Conservation (phyloP, 1,140 invertebrate species). For the Chlorops oryzae region DNA sequence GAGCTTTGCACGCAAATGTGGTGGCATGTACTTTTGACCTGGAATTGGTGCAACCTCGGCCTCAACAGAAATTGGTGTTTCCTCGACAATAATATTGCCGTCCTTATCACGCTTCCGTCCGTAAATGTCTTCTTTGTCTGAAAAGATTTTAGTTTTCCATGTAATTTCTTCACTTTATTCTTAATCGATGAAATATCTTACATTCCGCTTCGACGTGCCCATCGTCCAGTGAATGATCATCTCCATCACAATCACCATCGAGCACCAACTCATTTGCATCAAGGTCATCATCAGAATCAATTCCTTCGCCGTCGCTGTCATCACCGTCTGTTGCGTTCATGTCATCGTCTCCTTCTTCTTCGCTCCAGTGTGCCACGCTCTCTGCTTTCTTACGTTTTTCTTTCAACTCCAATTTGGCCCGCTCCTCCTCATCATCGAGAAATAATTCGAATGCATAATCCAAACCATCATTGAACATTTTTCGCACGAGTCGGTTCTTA, state of each 20-base stretch:
- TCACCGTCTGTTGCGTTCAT: conserved; percentile 49
- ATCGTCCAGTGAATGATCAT: conserved; percentile 16
- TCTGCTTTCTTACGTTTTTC: conserved; percentile 27
- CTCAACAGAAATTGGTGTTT: conserved; percentile 2
- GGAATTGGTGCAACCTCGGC: conserved; percentile 2
- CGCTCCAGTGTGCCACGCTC: conserved; percentile 33
- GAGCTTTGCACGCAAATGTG: conserved; percentile 59
- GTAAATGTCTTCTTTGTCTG: conserved; percentile 88
- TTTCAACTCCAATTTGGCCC: conserved; percentile 34
- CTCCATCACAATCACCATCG: conserved; percentile 22
- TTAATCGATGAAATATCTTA: conserved; percentile 22
- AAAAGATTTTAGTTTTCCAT: conserved; percentile 16
- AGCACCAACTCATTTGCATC: conserved; percentile 15
- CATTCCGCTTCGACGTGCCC: conserved; percentile 18
- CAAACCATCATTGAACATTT: conserved; percentile 77
- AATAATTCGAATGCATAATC: conserved; percentile 87
- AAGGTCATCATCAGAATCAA: conserved; percentile 13
- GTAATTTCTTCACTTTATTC: conserved; percentile 44
- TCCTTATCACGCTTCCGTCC: conserved; percentile 73
- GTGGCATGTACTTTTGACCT: conserved; percentile 75
- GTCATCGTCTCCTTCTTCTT: conserved; percentile 36
- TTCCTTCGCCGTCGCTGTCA: conserved; percentile 20
- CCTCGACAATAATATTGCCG: conserved; percentile 63
- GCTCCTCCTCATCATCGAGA: conserved; percentile 63
- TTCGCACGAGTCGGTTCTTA: conserved; percentile 60